Base-by-base conservation (phyloP, 2,888 invertebrate genomes). In the Sericinus montela region DNA sequence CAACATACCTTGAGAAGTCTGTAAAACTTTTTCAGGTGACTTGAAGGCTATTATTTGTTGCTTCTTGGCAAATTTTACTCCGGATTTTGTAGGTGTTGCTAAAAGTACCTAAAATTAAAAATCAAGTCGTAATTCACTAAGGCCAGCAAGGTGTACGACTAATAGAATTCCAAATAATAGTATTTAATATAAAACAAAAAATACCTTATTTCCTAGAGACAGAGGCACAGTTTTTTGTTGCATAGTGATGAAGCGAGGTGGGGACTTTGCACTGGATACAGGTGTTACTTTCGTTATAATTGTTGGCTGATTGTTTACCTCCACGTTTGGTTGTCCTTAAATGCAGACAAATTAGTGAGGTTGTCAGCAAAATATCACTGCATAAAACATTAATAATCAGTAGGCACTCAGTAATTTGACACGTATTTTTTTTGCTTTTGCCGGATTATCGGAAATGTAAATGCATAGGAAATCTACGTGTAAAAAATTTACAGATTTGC, bases 11-110 rank as follows among this genome's bases (percentile, higher is more conserved):
- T 58, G 46, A 9, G 52, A 15, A 43, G 80, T 92, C 9, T 94
- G 93, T 53, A 93, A 79, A 57, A 94, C 91, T 80, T 93, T 94
- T 25, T 94, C 93, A 10, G 94, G 92, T 8, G 80, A 66, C 75
- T 94, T 94, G 7, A 92, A 76, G 1, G 50, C 41, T 47, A 91
- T 81, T 1, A 89, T 77, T 73, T 86, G 78, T 45, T 77, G 80
- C 45, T 82, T 80, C 52, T 80, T 82, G 0, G 71, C 63, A 23
- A 78, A 62, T 52, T 73, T 74, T 10, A 77, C 55, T 3, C 80
- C 80, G 56, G 87, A 84, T 54, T 90, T 90, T 0, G 77, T 70
- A 0, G 88, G 81, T 7, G 86, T 78, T 28, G 86, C 72, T 15
- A 90, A 49, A 41, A 91, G 53, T 25, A 91, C 78, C 82, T 88